phyloP scores from a whole-genome alignment of 2,113 vertebrate species.

The Ptyas mucosa region DNA sequence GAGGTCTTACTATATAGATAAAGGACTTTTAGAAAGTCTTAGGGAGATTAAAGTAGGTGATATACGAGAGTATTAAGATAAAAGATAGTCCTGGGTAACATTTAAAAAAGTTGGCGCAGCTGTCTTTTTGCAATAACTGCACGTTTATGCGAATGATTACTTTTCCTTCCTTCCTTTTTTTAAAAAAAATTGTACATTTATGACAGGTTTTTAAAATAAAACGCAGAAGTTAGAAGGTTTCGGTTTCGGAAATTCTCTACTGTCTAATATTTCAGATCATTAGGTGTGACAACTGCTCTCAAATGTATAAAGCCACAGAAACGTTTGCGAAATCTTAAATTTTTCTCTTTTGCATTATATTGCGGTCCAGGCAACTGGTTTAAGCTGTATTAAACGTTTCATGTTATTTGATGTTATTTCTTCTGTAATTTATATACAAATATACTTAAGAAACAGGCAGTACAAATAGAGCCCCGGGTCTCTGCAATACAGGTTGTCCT shows the following conservation, averaged over 20 bases:
- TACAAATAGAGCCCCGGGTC: not conserved
- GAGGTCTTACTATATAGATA: slow-evolving; percentile 42
- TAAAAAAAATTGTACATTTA: not conserved
- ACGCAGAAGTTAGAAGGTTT: not conserved
- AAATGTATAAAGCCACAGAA: not conserved
- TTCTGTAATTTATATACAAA: not conserved
- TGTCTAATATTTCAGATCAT: not conserved
- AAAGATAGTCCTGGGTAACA: not conserved
- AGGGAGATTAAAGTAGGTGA: slow-evolving; percentile 16
- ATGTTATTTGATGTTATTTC: not conserved
- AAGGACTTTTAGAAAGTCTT: slow-evolving; percentile 7
- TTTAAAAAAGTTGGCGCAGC: not conserved
- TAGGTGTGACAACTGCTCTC: not conserved
- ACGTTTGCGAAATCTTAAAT: not conserved
- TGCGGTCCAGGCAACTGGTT: slow-evolving; percentile 9
- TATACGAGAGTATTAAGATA: not conserved
- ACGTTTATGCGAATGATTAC: not conserved
- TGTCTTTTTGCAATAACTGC: not conserved
- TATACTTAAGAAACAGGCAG: not conserved
- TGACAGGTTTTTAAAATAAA: slow-evolving; percentile 7
- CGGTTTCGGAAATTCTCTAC: not conserved
- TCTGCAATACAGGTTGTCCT: not conserved
- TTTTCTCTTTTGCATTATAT: slow-evolving; percentile 39
- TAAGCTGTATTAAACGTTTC: not conserved
- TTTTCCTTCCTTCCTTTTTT: not conserved